Evolutionary conservation across 2,888 invertebrate species (phyloP).

Genomic region (Belgica antarctica): DNA sequence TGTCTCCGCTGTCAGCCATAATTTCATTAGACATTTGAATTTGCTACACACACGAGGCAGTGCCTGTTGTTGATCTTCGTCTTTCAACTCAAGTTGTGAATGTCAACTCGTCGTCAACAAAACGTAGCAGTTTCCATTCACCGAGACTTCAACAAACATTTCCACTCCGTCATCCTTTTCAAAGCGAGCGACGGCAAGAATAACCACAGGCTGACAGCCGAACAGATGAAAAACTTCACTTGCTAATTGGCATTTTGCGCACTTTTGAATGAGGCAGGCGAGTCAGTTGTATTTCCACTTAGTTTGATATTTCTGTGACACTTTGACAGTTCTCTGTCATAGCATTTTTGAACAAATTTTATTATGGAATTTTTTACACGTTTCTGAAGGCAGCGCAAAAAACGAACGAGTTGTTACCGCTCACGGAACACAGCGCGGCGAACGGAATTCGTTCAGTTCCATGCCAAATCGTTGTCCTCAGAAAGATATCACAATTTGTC

Average conservation of each 20-base stretch:
- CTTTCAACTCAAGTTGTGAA: too few species aligned
- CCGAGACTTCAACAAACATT: not conserved
- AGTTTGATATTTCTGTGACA: constrained; percentile 2
- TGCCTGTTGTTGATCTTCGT: too few species aligned
- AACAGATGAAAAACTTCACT: constrained; percentile 1
- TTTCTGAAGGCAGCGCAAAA: not conserved
- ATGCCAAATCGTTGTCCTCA: too few species aligned
- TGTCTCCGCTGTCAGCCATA: too few species aligned
- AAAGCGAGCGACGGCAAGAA: not conserved
- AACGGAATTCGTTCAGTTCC: too few species aligned
- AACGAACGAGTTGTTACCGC: too few species aligned
- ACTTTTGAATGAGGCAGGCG: not conserved
- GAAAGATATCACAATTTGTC: not conserved
- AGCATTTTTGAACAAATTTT: constrained; percentile 2
- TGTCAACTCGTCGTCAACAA: not conserved
- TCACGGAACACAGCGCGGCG: too few species aligned
- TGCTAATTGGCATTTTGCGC: constrained; percentile 14
- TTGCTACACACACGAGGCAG: too few species aligned
- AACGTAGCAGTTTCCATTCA: not conserved
- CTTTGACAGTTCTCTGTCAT: not conserved
- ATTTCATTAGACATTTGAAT: too few species aligned
- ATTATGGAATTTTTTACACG: not conserved
- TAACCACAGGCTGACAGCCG: not conserved
- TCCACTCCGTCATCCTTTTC: not conserved
- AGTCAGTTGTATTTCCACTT: not conserved